Conservation (phyloP, 2,888 invertebrate genomes). For the Ochropacha duplaris region DNA sequence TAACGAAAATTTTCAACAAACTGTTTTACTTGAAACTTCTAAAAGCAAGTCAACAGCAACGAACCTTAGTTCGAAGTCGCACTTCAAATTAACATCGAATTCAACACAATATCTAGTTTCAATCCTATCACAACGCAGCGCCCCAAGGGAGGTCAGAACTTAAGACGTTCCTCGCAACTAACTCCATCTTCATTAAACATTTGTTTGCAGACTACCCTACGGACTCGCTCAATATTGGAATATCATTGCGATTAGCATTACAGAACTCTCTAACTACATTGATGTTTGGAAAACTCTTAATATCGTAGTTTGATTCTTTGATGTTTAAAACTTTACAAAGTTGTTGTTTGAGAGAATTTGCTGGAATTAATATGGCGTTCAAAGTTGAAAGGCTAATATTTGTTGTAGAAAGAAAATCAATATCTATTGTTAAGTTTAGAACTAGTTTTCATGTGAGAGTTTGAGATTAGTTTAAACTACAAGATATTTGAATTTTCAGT, state of each 20-base stretch:
- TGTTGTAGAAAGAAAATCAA: slow-evolving; percentile 17
- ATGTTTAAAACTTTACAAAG: neutral
- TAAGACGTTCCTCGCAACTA: slow-evolving; percentile 28
- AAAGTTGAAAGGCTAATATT: slow-evolving; percentile 8
- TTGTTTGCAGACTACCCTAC: slow-evolving; percentile 33
- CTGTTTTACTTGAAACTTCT: neutral
- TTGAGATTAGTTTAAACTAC: neutral
- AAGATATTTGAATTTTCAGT: neutral
- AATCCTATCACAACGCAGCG: slow-evolving; percentile 18
- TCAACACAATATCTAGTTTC: slow-evolving; percentile 20
- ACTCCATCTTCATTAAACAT: slow-evolving; percentile 42
- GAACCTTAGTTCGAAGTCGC: neutral
- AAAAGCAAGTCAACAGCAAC: neutral
- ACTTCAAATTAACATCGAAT: slow-evolving; percentile 11
- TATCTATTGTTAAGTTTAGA: slow-evolving; percentile 1
- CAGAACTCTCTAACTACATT: slow-evolving; percentile 29
- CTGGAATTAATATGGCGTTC: neutral
- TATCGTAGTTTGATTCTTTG: slow-evolving; percentile 7
- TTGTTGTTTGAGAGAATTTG: neutral
- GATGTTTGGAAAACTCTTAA: slow-evolving; percentile 20
- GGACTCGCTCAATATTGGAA: slow-evolving; percentile 27
- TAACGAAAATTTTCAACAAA: neutral
- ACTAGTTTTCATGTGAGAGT: neutral
- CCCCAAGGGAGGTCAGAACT: slow-evolving; percentile 29
- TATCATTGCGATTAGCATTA: slow-evolving; percentile 33